Evolutionary conservation across 2,113 vertebrate genomes (phyloP).

Genomic region (Arizona elegans): DNA sequence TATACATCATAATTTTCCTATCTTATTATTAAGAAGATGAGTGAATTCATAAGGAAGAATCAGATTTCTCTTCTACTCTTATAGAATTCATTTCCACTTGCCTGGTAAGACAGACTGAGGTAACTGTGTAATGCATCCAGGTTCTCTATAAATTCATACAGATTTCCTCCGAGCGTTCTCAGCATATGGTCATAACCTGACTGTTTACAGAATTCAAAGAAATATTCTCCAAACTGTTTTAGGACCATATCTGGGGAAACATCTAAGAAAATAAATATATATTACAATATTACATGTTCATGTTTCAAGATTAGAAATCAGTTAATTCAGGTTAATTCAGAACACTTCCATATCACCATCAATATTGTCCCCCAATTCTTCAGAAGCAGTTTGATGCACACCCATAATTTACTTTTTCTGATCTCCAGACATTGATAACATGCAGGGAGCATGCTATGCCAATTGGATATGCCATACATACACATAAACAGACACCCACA

Average conservation of each 20-base stretch:
- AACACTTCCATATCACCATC: not conserved
- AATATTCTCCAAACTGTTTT: conserved; percentile 78
- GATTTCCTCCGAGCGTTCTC: conserved; percentile 76
- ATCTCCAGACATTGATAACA: not conserved
- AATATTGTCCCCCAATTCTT: not conserved
- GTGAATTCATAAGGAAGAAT: not conserved
- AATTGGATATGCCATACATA: not conserved
- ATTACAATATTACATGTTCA: conserved; percentile 13
- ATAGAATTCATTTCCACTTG: conserved; percentile 26
- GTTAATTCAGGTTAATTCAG: not conserved
- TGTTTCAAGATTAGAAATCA: not conserved
- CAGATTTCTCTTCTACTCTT: not conserved
- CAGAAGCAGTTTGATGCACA: not conserved
- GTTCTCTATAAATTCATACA: conserved; percentile 80
- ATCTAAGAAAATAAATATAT: conserved; percentile 59
- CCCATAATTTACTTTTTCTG: not conserved
- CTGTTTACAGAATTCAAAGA: conserved; percentile 81
- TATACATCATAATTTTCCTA: not conserved
- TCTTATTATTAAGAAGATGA: not conserved
- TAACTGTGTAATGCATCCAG: conserved; percentile 79
- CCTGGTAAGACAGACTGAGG: conserved; percentile 80
- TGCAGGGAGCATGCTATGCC: not conserved
- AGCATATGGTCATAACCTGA: conserved; percentile 82
- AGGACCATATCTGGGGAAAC: conserved; percentile 70
- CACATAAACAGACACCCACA: not conserved